Conservation (phyloP, 2,888 invertebrate species). For the Acleris holmiana region DNA sequence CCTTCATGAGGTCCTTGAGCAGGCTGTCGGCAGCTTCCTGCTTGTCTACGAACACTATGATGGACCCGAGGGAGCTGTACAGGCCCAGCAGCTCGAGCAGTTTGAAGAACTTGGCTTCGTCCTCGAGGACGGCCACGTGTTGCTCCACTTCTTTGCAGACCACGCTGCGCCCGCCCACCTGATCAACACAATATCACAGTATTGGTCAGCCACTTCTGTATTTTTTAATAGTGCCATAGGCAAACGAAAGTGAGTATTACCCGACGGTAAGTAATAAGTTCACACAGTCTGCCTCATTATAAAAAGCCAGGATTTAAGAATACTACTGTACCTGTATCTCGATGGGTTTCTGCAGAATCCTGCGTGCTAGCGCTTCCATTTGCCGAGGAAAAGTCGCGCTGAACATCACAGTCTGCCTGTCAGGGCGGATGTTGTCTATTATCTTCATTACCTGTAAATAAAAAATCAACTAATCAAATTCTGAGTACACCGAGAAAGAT, state of each 20-base stretch:
- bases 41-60: constrained; percentile 98
- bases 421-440: constrained; percentile 98
- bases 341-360: constrained; percentile 96
- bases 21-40: constrained; percentile 98
- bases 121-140: constrained; percentile 95
- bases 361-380: constrained; percentile 98
- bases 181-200: neutral
- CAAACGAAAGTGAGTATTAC: too few relatives aligned
- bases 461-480: neutral
- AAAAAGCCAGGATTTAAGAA: neutral
- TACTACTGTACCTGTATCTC: constrained; percentile 90
- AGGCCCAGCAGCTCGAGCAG: constrained; percentile 97
- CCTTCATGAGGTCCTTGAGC: constrained; percentile 97
- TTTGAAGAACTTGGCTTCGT: constrained; percentile 99
- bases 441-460: constrained; percentile 93
- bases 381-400: constrained; percentile 99
- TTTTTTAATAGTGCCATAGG: too few relatives aligned
- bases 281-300: too few relatives aligned
- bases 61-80: constrained; percentile 96
- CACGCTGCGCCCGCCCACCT: constrained; percentile 97
- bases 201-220: neutral
- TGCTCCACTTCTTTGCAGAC: constrained; percentile 99
- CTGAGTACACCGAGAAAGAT: neutral
- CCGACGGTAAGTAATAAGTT: too few relatives aligned
- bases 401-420: constrained; percentile 99